Conservation (phyloP, 2,888 invertebrate genomes). For the Aspidiotus destructor region DNA sequence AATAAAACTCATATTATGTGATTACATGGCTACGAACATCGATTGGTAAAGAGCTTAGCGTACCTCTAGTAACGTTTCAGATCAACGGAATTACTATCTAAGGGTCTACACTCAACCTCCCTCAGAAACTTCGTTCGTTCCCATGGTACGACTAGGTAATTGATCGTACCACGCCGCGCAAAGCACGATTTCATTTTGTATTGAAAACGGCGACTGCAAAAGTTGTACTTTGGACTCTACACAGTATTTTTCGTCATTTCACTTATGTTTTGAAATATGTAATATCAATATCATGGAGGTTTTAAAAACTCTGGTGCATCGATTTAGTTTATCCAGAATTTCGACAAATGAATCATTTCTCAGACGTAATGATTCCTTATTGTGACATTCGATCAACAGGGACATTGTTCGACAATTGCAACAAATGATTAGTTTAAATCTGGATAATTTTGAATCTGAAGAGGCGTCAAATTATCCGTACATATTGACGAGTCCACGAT, state of each 20-base stretch:
- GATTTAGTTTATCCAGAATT: conserved; percentile 12
- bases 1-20: too few species aligned
- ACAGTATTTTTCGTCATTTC: too few species aligned
- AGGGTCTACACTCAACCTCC: too few species aligned
- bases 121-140: conserved; percentile 5
- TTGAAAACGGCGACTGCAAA: too few species aligned
- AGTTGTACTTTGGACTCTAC: too few species aligned
- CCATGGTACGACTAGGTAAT: conserved; percentile 24
- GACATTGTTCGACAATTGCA: too few species aligned
- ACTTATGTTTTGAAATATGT: too few species aligned
- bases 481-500: conserved; percentile 48
- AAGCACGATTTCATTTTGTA: not conserved
- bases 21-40: too few species aligned
- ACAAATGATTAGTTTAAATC: conserved; percentile 40
- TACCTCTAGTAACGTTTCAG: too few species aligned
- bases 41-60: too few species aligned
- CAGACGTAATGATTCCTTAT: too few species aligned
- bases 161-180: conserved; percentile 29
- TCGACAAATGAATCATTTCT: conserved; percentile 7
- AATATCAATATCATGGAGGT: conserved; percentile 7
- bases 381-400: not conserved
- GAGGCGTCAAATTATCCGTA: conserved; percentile 45
- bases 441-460: conserved; percentile 47
- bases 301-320: not conserved
- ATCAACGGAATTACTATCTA: too few species aligned